Evolutionary conservation across 2,113 vertebrate species (phyloP).

Genomic region (Sisor rabdophorus): DNA sequence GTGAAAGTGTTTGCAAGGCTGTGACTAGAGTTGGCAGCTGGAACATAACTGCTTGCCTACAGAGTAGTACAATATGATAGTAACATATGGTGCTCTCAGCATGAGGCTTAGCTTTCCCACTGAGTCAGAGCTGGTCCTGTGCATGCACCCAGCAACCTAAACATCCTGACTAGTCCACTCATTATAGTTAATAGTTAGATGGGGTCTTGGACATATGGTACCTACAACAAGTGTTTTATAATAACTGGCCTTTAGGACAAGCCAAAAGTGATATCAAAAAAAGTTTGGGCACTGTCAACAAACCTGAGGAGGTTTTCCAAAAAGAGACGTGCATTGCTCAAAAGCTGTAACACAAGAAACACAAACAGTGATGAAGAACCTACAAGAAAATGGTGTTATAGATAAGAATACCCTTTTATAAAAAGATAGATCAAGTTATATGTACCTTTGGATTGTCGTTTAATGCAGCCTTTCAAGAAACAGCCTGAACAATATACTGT

Average conservation of each 20-base stretch:
- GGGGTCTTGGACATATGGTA: conserved; percentile 12
- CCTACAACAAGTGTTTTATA: conserved; percentile 12
- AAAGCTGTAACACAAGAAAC: conserved; percentile 67
- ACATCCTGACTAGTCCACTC: conserved; percentile 8
- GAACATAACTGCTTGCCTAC: conserved; percentile 38
- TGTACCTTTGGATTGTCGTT: not conserved
- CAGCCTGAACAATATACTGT: not conserved
- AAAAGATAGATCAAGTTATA: too few species aligned
- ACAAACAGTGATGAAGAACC: conserved; percentile 1
- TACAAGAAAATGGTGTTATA: not conserved
- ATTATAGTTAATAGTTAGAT: conserved; percentile 14
- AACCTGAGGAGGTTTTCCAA: conserved; percentile 89
- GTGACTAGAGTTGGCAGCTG: conserved; percentile 43
- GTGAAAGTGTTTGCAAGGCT: conserved; percentile 13
- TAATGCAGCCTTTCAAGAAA: not conserved
- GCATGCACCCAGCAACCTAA: conserved; percentile 34
- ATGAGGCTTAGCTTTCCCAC: conserved; percentile 41
- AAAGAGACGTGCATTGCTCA: conserved; percentile 87
- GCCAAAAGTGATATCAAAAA: not conserved
- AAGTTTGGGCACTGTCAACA: conserved; percentile 50
- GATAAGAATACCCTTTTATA: not conserved
- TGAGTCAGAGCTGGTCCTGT: conserved; percentile 36
- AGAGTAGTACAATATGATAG: conserved; percentile 40
- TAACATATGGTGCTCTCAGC: conserved; percentile 53
- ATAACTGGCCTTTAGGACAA: not conserved